Percentiles rank a stretch among this genome's conserved stretches.
Conservation (phyloP, 2,888 invertebrate species). For the Sthenelais limicola region DNA sequence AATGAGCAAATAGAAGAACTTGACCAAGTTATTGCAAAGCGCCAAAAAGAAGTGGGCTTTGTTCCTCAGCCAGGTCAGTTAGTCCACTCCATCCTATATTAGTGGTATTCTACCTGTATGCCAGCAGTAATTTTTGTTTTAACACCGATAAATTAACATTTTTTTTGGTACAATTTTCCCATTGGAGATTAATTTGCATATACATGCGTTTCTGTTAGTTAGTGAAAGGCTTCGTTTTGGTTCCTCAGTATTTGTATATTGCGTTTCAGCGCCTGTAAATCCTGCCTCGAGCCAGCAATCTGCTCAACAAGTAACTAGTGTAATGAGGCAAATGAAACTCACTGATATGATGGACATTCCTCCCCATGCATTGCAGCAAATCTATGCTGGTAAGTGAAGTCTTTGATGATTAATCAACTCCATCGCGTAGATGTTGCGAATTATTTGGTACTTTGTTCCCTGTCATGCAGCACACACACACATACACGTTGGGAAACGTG, state of each 20-base stretch:
- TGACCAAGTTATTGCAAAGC: slow-evolving; percentile 26
- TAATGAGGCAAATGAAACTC: slow-evolving; percentile 58
- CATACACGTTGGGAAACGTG: no score
- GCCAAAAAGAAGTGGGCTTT: not conserved
- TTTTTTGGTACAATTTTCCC: not conserved
- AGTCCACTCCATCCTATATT: no score
- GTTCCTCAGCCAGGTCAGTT: not conserved
- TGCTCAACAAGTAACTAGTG: no score
- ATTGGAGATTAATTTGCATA: not conserved
- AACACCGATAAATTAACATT: no score
- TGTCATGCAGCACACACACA: no score
- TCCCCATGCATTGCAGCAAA: slow-evolving; percentile 62
- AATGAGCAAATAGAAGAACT: slow-evolving; percentile 32
- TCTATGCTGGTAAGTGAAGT: slow-evolving; percentile 63
- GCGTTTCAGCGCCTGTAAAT: not conserved
- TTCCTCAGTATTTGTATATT: not conserved
- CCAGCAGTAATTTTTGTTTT: no score
- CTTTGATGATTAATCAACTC: not conserved
- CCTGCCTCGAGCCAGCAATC: not conserved
- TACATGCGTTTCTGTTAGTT: not conserved
- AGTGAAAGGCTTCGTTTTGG: not conserved
- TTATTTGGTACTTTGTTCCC: no score
- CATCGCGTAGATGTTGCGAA: not conserved
- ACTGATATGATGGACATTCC: slow-evolving; percentile 59
- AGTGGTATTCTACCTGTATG: no score